Conservation (phyloP, 1,140 invertebrate genomes). For the Saccostrea echinata region DNA sequence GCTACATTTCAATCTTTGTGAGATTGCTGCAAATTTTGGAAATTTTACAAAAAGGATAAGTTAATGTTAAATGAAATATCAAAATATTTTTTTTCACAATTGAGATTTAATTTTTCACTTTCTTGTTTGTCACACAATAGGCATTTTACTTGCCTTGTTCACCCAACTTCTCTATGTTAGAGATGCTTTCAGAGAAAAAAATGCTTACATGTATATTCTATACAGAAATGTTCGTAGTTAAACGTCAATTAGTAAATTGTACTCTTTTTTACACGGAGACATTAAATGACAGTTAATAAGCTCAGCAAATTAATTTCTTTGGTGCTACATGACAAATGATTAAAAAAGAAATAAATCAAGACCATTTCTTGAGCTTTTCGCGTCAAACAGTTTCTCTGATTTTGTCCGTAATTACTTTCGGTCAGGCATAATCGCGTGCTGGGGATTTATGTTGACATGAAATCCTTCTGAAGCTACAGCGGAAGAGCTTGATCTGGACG, state of each 20-base stretch:
- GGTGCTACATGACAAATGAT: background rate
- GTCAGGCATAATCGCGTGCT: background rate
- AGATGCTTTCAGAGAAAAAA: too few species aligned
- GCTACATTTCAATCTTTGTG: too few species aligned
- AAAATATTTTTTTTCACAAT: too few species aligned
- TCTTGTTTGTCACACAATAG: too few species aligned
- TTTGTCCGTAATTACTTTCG: background rate
- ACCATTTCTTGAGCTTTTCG: background rate
- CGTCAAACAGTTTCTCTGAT: background rate
- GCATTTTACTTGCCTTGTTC: too few species aligned
- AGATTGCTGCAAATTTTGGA: too few species aligned
- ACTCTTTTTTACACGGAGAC: background rate
- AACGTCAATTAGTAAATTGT: background rate
- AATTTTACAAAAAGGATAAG: too few species aligned
- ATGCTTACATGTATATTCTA: too few species aligned
- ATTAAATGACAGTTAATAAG: background rate
- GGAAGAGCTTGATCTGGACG: background rate
- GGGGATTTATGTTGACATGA: background rate
- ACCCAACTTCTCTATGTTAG: too few species aligned
- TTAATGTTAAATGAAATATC: too few species aligned
- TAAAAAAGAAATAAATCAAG: constrained; percentile 29
- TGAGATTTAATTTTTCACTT: too few species aligned
- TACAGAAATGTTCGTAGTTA: too few species aligned
- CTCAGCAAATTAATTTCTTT: background rate
- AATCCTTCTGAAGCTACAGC: background rate